Evolutionary conservation across 2,113 vertebrate genomes (phyloP), one percentile per base, ranked within the genome.

Genomic region (Tricholaema leucomelas): DNA sequence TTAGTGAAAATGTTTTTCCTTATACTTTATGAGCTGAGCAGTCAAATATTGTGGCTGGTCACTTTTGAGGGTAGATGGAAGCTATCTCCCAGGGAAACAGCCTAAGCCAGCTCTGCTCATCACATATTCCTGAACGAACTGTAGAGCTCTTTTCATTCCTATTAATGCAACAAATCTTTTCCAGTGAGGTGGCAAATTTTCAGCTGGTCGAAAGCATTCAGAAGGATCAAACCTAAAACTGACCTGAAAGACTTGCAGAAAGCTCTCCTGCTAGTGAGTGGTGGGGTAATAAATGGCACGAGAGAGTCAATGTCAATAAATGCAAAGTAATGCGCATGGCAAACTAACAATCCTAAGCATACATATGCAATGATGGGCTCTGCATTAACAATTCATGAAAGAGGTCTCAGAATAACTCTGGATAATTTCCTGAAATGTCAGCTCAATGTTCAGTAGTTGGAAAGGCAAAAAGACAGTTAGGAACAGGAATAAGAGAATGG

Each of bases 361-460:
- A 96, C 95, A 96, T 96, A 96, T 95, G 95, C 95, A 96, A 94
- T 80, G 79, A 95, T 91, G 79, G 91, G 85, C 17, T 93, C 79
- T 93, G 81, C 91, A 96, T 96, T 96, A 96, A 96, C 91, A 95
- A 96, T 96, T 96, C 94, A 96, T 95, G 90, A 94, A 94, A 94
- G 92, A 94, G 75, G 52, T 95, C 94, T 95, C 91, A 96, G 95
- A 96, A 96, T 96, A 96, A 92, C 95, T 94, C 91, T 56, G 82
- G 95, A 82, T 95, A 90, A 96, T 96, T 95, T 95, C 87, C 93
- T 95, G 95, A 95, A 94, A 94, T 94, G 95, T 96, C 95, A 96
- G 60, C 56, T 94, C 91, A 92, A 42, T 77, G 56, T 95, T 95
- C 65, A 71, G n/a, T 46, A 92, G 91, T 56, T 11, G 5, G 79